Evolutionary conservation across 1,140 invertebrate genomes (phyloP).

Genomic region (Sycophila sp.): DNA sequence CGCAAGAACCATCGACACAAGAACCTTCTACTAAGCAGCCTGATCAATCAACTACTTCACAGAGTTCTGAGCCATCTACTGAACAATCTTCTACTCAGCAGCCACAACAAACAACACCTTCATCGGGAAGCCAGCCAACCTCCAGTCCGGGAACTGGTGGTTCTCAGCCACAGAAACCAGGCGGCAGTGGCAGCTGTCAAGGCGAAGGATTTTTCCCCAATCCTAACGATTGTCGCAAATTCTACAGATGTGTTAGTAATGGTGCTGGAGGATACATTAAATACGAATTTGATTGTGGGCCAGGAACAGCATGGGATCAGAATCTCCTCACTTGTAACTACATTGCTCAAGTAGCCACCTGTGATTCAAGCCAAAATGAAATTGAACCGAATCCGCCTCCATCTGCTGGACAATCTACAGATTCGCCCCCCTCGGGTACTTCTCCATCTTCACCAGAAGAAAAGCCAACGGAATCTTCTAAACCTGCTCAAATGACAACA

Average conservation of each 20-base stretch:
- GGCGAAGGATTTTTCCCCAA: slow-evolving; percentile 70
- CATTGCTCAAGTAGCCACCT: slow-evolving; percentile 51
- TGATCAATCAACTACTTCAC: neutral
- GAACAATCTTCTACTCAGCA: neutral
- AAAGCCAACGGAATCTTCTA: slow-evolving; percentile 18
- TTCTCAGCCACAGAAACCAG: neutral
- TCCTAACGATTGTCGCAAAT: slow-evolving; percentile 70
- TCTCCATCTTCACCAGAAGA: slow-evolving; percentile 38
- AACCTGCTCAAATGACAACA: neutral
- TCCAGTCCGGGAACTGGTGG: neutral
- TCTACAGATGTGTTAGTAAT: slow-evolving; percentile 68
- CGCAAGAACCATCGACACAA: neutral
- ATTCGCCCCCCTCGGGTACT: neutral
- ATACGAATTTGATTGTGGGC: slow-evolving; percentile 58
- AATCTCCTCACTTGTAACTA: slow-evolving; percentile 61
- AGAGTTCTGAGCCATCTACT: neutral
- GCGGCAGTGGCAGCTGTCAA: slow-evolving; percentile 30
- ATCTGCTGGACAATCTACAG: neutral
- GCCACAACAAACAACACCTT: neutral
- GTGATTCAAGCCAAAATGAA: slow-evolving; percentile 41
- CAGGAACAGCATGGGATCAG: slow-evolving; percentile 65
- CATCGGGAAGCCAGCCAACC: neutral
- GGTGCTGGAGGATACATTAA: slow-evolving; percentile 60
- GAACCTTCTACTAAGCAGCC: neutral
- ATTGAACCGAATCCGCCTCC: slow-evolving; percentile 31